These are phyloP conservation scores for Thymallus thymallus DNA, from an alignment of 2,113 vertebrate genomes.

Conservation along the genomic window DNA sequence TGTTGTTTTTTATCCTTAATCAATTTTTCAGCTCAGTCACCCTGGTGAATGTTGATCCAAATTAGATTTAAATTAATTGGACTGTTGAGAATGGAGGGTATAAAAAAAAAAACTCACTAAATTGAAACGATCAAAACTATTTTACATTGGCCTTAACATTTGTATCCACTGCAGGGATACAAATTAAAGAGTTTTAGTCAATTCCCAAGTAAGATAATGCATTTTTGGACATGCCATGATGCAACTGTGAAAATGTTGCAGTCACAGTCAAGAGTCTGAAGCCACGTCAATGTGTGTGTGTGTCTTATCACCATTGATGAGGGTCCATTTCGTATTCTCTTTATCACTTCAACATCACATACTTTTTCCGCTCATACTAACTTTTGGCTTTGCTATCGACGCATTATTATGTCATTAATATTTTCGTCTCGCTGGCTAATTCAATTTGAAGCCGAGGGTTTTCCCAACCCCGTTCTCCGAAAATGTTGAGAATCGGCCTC, in stretches of 20 bases:
- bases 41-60: constrained; percentile 31
- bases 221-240: neutral
- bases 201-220: neutral
- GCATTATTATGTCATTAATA: constrained; percentile 69
- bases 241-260: neutral
- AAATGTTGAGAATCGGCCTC: constrained; percentile 50
- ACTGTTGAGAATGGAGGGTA: constrained; percentile 22
- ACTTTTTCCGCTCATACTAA: constrained; percentile 25
- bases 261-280: neutral
- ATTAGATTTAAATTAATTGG: constrained; percentile 38
- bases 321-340: constrained; percentile 55
- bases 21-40: constrained; percentile 20
- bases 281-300: neutral
- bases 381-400: constrained; percentile 24
- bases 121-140: no score
- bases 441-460: constrained; percentile 48
- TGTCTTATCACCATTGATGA: constrained; percentile 38
- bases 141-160: no score
- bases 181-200: neutral
- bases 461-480: constrained; percentile 36
- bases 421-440: constrained; percentile 60
- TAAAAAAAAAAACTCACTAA: neutral
- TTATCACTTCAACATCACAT: constrained; percentile 50
- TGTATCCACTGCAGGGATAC: neutral
- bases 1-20: constrained; percentile 24